A percentile compares a stretch with the other conserved stretches of the same genome.
Evolutionary conservation across 2,797 vertebrate species (phyloP).

Genomic region (Diplodus puntazzo): DNA sequence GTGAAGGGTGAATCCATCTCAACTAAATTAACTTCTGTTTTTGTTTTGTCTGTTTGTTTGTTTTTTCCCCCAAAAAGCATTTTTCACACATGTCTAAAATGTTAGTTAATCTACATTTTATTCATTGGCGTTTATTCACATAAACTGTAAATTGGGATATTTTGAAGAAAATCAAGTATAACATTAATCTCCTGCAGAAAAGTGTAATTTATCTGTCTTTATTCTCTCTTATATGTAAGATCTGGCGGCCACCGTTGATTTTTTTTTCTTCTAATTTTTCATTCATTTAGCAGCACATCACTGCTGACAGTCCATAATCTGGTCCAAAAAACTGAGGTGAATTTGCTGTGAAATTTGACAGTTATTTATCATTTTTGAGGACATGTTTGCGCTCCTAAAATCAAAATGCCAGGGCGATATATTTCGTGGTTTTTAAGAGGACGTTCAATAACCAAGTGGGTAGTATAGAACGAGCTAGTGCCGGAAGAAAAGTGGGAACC

Average conservation of each 20-base stretch:
- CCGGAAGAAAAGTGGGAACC: slow-evolving; percentile 27
- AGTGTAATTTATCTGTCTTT: neutral
- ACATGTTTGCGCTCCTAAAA: slow-evolving; percentile 54
- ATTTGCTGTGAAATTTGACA: slow-evolving; percentile 53
- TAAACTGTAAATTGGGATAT: neutral
- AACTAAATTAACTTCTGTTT: slow-evolving; percentile 1
- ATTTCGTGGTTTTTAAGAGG: slow-evolving; percentile 55
- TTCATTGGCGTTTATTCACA: neutral
- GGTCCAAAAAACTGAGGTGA: slow-evolving; percentile 31
- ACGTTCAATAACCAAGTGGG: slow-evolving; percentile 24
- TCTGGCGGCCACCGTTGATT: neutral
- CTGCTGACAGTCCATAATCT: slow-evolving; percentile 34
- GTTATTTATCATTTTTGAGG: slow-evolving; percentile 49
- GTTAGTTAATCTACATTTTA: neutral
- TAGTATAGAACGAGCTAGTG: slow-evolving; percentile 26
- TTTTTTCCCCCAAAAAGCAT: neutral
- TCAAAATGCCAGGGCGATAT: slow-evolving; percentile 43
- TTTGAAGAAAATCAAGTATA: neutral
- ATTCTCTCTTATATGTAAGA: neutral
- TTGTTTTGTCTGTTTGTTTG: neutral
- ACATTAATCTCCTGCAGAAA: neutral
- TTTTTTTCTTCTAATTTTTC: neutral
- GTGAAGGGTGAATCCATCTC: slow-evolving; percentile 5
- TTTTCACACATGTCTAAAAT: neutral
- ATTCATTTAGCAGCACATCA: slow-evolving; percentile 18